phyloP scores from a whole-genome alignment of 1,140 invertebrate species.

The Drosophila neocordata region DNA sequence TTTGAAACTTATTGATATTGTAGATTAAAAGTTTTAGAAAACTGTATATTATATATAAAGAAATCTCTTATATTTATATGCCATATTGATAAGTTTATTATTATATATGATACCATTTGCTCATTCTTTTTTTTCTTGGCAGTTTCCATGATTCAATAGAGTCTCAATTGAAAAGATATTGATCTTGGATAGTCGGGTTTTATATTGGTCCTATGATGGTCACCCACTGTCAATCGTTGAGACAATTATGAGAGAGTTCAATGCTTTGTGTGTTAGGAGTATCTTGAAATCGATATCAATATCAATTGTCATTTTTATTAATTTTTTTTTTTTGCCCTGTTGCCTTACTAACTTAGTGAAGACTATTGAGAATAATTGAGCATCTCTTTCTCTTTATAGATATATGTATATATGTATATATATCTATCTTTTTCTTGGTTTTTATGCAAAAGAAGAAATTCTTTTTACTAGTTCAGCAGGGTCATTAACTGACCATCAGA shows the following conservation, averaged over 20 bases:
- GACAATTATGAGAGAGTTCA: slow-evolving; percentile 49
- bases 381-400: slow-evolving; percentile 5
- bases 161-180: slow-evolving; percentile 66
- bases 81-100: too few species aligned
- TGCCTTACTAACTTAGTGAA: slow-evolving; percentile 71
- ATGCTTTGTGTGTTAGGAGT: slow-evolving; percentile 65
- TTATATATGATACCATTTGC: too few species aligned
- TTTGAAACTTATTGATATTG: too few species aligned
- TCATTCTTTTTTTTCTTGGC: background rate
- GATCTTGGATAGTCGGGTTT: slow-evolving; percentile 49
- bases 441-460: slow-evolving; percentile 39
- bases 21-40: too few species aligned
- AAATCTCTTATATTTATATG: too few species aligned
- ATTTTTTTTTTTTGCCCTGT: slow-evolving; percentile 15
- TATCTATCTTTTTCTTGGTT: slow-evolving; percentile 29
- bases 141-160: slow-evolving; percentile 40
- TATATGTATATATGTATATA: background rate
- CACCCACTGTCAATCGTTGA: slow-evolving; percentile 58
- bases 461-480: slow-evolving; percentile 38
- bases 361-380: slow-evolving; percentile 32
- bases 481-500: slow-evolving; percentile 64
- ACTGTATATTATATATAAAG: too few species aligned
- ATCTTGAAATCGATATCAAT: slow-evolving; percentile 41
- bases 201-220: background rate
- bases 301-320: slow-evolving; percentile 23